Conservation (phyloP, 2,888 invertebrate genomes). For the Tricholauxania praeusta region DNA sequence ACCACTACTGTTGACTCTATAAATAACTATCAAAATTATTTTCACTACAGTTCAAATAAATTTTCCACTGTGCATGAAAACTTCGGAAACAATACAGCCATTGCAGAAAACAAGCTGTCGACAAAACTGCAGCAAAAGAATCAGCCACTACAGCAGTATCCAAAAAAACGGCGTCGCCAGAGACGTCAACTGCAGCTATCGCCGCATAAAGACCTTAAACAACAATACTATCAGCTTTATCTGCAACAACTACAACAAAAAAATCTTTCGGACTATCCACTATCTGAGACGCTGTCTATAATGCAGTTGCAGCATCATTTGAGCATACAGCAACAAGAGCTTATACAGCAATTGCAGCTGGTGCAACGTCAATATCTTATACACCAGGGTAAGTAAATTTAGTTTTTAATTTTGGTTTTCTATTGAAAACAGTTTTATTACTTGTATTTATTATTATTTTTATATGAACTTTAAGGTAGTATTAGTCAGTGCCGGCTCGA, state of each 20-base stretch:
- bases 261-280: not conserved
- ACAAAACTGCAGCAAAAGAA: not conserved
- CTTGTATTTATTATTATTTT: too few relatives aligned
- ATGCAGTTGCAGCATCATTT: constrained; percentile 59
- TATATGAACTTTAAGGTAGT: too few relatives aligned
- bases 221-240: constrained; percentile 26
- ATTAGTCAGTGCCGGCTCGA: too few relatives aligned
- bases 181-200: not conserved
- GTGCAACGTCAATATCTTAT: constrained; percentile 58
- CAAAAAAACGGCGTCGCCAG: not conserved
- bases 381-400: constrained; percentile 52
- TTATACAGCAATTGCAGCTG: constrained; percentile 57
- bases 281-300: constrained; percentile 43
- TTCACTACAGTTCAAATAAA: not conserved
- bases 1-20: not conserved
- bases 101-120: not conserved
- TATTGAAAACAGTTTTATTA: too few relatives aligned
- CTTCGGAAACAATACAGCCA: not conserved
- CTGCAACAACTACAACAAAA: constrained; percentile 32
- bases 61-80: not conserved
- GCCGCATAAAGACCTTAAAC: not conserved
- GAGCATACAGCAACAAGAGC: constrained; percentile 57
- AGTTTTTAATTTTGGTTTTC: too few relatives aligned
- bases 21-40: not conserved
- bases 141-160: not conserved